Evolutionary conservation across 2,888 invertebrate genomes (phyloP).

Genomic region (Hirtodrosophila cameraria): DNA sequence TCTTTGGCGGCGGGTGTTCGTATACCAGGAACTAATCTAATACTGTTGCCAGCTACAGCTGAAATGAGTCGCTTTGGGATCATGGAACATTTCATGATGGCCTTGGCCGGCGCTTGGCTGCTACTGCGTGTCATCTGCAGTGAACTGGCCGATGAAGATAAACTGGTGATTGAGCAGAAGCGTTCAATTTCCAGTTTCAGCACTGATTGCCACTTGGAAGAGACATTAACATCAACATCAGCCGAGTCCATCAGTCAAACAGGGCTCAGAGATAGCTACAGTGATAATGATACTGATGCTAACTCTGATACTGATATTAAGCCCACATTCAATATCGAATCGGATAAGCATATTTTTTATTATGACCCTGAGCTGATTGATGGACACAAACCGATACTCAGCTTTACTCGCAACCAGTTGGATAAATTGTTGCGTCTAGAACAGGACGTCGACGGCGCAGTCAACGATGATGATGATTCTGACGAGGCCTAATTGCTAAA

Average conservation of each 20-base stretch:
- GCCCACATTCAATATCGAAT: too few species aligned
- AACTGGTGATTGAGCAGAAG: background rate
- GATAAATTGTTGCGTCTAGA: slow-evolving; percentile 11
- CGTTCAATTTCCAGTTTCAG: too few species aligned
- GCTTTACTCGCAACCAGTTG: slow-evolving; percentile 27
- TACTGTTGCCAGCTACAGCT: slow-evolving; percentile 10
- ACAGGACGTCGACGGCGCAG: background rate
- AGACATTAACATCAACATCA: too few species aligned
- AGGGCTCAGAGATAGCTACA: too few species aligned
- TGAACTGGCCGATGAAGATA: slow-evolving; percentile 15
- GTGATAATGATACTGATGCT: too few species aligned
- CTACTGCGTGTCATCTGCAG: slow-evolving; percentile 20
- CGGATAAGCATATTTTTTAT: too few species aligned
- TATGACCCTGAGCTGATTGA: too few species aligned
- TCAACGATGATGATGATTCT: background rate
- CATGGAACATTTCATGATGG: slow-evolving; percentile 33
- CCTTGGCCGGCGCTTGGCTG: slow-evolving; percentile 31
- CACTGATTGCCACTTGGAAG: too few species aligned
- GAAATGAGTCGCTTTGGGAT: slow-evolving; percentile 6
- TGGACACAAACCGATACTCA: slow-evolving; percentile 5
- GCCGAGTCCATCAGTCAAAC: too few species aligned
- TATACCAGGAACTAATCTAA: slow-evolving; percentile 31
- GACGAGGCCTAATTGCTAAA: too few species aligned
- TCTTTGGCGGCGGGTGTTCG: slow-evolving; percentile 17
- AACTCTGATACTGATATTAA: too few species aligned